Evolutionary conservation across 2,888 invertebrate species (phyloP), one percentile per base, ranked within the genome.

Genomic region (Volucella inflata): DNA sequence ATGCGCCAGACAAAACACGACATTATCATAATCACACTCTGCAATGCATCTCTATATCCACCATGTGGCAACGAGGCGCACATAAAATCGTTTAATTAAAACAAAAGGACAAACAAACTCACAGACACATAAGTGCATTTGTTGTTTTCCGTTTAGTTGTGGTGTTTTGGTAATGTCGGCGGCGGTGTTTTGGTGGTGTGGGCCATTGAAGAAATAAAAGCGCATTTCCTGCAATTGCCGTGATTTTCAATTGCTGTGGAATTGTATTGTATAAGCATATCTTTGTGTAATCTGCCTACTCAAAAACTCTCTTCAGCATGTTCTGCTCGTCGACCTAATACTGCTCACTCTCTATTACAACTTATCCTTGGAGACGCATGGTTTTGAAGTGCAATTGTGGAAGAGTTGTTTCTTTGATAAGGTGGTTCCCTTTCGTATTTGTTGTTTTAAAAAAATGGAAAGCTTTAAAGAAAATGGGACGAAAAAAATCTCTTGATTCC

Each of bases 31-130:
- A 59, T 12, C 10, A 30, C 8, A 30, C 30, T 30, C 30, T 6
- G 6, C 30, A 30, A 30, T 30, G 4, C 55, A 50, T 9, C 36
- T 36, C 10, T 53, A 30, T 38, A 42, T 17, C 40, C 10, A 50
- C 50, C 42, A 14, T 64, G 40, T n/a, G 57, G 8, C 8, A 40
- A 16, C 6, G 30, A 30, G 30, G 17, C 48, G n/a, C 57, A n/a
- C 30, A 67, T 65, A 42, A 68, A 77, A 70, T 36, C 71, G 78
- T 78, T 71, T 78, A 78, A 70, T 78, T 78, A 64, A 78, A 71
- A 78, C 70, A 71, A 78, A 78, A 78, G 71, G 62, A 78, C 53
- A 46, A 67, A 48, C 44, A 60, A 50, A 67, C 40, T 14, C 75
- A 48, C 40, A 12, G 40, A 36, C 40, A 67, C n/a, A 48, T 44